Evolutionary conservation across 2,113 vertebrate genomes (phyloP).

Genomic region (Centropristis striata): DNA sequence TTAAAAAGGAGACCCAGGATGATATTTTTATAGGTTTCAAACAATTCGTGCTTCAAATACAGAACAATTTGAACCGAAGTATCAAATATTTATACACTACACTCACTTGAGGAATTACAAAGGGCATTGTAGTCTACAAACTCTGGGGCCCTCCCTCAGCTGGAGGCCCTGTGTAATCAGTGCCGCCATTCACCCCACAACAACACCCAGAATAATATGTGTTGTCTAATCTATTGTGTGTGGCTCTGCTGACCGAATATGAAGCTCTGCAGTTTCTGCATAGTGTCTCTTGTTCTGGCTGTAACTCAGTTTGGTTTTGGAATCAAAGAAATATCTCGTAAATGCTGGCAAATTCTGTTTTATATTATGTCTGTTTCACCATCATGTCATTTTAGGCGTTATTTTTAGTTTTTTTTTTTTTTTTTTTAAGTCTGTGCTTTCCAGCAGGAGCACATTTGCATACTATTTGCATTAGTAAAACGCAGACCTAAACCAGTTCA

Average conservation of each 20-base stretch:
- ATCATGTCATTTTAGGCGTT: neutral
- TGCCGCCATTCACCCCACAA: constrained; percentile 35
- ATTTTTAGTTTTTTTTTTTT: constrained; percentile 5
- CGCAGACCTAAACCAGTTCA: constrained; percentile 65
- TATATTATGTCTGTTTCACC: neutral
- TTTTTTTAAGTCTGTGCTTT: constrained; percentile 15
- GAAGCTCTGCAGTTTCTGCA: constrained; percentile 23
- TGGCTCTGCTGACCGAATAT: neutral
- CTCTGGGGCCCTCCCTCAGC: constrained; percentile 42
- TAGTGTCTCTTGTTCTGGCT: constrained; percentile 11
- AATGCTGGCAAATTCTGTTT: constrained; percentile 1
- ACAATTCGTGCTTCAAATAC: constrained; percentile 1
- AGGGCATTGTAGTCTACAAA: constrained; percentile 47
- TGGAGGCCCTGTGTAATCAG: constrained; percentile 46
- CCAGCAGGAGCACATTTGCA: constrained; percentile 49
- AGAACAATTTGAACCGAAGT: constrained; percentile 4
- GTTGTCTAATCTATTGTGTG: constrained; percentile 57
- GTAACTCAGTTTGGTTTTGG: neutral
- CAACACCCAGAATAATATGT: constrained; percentile 47
- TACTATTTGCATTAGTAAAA: constrained; percentile 59
- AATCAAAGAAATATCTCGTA: neutral
- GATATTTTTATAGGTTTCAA: constrained; percentile 1
- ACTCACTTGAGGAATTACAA: constrained; percentile 52
- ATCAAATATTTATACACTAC: constrained; percentile 29
- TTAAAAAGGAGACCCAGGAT: neutral